A percentile compares a stretch with the other conserved stretches of the same genome.
phyloP scores from a whole-genome alignment of 2,888 invertebrate genomes.

The Drosophila conformis region DNA sequence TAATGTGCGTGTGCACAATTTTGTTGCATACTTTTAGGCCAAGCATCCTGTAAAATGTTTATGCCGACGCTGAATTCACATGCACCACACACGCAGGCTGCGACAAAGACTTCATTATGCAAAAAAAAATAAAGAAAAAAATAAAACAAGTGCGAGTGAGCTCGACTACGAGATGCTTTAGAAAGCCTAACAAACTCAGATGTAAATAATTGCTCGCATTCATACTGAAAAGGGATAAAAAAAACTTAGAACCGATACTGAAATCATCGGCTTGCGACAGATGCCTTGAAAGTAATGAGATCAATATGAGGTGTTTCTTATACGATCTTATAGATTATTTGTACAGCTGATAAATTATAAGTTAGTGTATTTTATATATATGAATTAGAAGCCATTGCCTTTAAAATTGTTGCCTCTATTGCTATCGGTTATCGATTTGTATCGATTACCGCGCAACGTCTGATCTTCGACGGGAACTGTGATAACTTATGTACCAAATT shows the following conservation, averaged over 20 bases:
- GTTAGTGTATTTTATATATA: neutral
- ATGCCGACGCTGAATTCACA: conserved; percentile 28
- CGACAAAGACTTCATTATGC: conserved; percentile 47
- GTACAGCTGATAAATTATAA: neutral
- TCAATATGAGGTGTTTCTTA: neutral
- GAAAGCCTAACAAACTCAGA: neutral
- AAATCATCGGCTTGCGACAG: neutral
- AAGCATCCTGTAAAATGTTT: conserved; percentile 34
- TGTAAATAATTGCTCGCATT: neutral
- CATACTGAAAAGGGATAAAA: neutral
- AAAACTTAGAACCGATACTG: neutral
- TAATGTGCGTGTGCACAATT: conserved; percentile 39
- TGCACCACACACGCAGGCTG: conserved; percentile 17
- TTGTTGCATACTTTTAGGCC: conserved; percentile 61
- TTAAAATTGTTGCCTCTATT: neutral
- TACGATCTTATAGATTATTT: neutral
- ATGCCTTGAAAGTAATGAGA: neutral
- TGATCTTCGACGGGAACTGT: neutral
- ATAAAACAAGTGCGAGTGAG: neutral
- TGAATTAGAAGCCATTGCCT: neutral
- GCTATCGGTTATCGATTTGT: neutral
- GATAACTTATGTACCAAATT: neutral
- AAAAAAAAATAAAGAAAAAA: conserved; percentile 16
- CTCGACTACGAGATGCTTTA: neutral
- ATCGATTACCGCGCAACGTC: neutral